Conservation (phyloP, 2,797 vertebrate genomes). For the Liasis olivaceus region DNA sequence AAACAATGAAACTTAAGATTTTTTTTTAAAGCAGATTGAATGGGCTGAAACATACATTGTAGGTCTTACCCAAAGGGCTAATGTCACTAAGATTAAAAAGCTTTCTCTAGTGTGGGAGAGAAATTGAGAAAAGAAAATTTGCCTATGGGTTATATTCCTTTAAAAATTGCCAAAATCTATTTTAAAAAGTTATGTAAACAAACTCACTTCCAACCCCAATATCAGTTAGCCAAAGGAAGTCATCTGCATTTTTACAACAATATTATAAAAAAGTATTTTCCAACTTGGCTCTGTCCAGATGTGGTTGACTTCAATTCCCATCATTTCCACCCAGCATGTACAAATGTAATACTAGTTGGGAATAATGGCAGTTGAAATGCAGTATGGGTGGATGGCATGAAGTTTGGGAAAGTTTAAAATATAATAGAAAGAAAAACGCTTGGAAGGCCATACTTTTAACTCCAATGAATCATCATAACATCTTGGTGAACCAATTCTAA, state of each 20-base stretch:
- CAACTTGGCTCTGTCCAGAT: background rate
- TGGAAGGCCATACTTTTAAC: background rate
- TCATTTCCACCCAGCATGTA: background rate
- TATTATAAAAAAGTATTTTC: background rate
- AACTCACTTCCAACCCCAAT: conserved; percentile 1
- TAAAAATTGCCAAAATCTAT: conserved; percentile 34
- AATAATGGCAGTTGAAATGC: background rate
- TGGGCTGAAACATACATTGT: conserved; percentile 13
- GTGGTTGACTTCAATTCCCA: background rate
- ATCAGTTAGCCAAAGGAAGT: background rate
- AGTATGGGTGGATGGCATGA: background rate
- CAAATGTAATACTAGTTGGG: background rate
- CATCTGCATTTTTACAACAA: conserved; percentile 19
- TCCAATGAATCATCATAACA: background rate
- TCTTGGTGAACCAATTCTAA: background rate
- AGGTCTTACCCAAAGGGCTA: conserved; percentile 12
- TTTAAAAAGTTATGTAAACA: conserved; percentile 17
- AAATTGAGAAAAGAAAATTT: conserved; percentile 21
- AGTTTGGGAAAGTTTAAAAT: background rate
- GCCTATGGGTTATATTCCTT: conserved; percentile 29
- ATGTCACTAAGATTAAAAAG: conserved; percentile 17
- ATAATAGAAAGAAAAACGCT: background rate
- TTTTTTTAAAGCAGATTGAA: background rate
- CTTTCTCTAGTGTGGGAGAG: background rate
- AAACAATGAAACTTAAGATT: conserved; percentile 26